A percentile compares a stretch with the other conserved stretches of the same genome.
These are phyloP conservation scores for Xylota sylvarum DNA, from an alignment of 2,888 invertebrate species.

Conservation along the genomic window DNA sequence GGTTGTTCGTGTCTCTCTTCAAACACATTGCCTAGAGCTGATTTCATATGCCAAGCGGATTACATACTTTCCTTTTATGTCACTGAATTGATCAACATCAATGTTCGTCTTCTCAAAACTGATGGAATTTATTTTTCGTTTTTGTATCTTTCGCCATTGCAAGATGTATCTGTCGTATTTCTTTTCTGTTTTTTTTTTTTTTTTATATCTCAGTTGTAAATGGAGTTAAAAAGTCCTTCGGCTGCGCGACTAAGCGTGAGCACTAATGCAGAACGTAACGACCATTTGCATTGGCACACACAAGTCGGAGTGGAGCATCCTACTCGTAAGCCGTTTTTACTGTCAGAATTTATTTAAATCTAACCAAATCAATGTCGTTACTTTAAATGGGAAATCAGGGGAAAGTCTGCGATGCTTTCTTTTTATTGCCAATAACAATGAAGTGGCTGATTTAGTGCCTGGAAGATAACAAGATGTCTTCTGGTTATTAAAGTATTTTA, in stretches of 20 bases:
- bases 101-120: conserved; percentile 6
- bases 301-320: neutral
- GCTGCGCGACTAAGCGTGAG: neutral
- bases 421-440: conserved; percentile 17
- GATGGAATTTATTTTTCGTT: conserved; percentile 3
- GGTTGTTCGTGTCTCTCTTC: neutral
- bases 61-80: conserved; percentile 37
- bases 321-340: neutral
- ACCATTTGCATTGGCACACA: neutral
- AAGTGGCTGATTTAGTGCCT: conserved; percentile 9
- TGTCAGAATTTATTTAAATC: conserved; percentile 34
- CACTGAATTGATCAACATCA: conserved; percentile 34
- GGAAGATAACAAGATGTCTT: neutral
- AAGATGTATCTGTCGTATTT: too few relatives aligned
- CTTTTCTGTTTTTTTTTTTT: neutral
- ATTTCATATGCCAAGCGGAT: conserved; percentile 32
- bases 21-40: conserved; percentile 1
- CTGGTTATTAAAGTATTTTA: neutral
- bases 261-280: neutral
- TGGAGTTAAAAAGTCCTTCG: neutral
- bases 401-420: neutral
- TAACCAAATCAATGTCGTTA: conserved; percentile 40
- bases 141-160: neutral
- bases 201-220: neutral
- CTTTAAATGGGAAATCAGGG: neutral